Base-by-base conservation (phyloP, 2,888 invertebrate species). In the Melinopterus prodromus region DNA sequence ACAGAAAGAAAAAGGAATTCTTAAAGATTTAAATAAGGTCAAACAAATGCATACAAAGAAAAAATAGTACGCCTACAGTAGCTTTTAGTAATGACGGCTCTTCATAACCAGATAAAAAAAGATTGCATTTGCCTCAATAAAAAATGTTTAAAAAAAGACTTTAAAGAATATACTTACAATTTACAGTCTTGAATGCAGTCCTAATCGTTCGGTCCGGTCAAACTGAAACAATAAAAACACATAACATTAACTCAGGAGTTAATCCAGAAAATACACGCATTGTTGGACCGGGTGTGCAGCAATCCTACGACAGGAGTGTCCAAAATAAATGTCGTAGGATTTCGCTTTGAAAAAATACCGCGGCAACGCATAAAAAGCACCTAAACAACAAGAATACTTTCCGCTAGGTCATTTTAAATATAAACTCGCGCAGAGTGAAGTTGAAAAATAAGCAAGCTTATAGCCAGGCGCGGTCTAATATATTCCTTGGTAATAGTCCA, bases 111-210 rank as follows among this genome's bases (percentile, higher is more conserved):
- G 53, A 53, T 7, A 53, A 53, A 26, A n/a, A 26, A 26, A 26
- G 26, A 1, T 26, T 53, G 1, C 53, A 53, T 53, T 53, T 53
- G 2, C 5, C 26, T 26, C 26, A 26, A 26, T 26, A 26, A 53
- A 53, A 53, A 1, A 53, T 2, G 53, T 53, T 53, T 53, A 53
- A 53, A 26, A 26, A 26, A 26, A 26, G 15, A 35, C 35, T 71
- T 16, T 16, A 35, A 16, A 26, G 71, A 71, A 79, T 71, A 35
- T 80, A 80, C 80, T 80, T 79, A 80, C 80, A 38, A 78, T 80
- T 78, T 78, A 77, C 80, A 80, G 80, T 80, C 80, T 80, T 80
- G 9, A 69, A 37, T 80, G 77, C 74, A 80, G 80, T 80, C 70
- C 77, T 76, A 16, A 79, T 79, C 75, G 69, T 77, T 77, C 71